Percentiles rank a stretch among this genome's conserved stretches.
These are phyloP conservation scores for Chloroceryle inda DNA, from an alignment of 2,797 vertebrate genomes.

Conservation along the genomic window DNA sequence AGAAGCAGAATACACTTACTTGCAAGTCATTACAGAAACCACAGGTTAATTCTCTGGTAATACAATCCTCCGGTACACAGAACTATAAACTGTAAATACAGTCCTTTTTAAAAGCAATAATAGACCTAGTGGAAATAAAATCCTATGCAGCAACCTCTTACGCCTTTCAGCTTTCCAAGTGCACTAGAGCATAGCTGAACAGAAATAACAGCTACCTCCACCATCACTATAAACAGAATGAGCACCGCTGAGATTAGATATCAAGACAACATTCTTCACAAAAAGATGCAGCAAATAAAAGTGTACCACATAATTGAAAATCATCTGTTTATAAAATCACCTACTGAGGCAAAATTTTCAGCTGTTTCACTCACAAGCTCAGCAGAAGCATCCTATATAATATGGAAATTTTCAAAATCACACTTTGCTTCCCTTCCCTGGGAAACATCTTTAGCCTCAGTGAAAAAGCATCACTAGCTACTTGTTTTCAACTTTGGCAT, in stretches of 20 bases:
- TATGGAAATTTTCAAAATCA: background rate
- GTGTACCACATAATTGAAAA: constrained; percentile 25
- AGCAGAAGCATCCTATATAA: background rate
- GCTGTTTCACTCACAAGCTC: constrained; percentile 41
- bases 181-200: constrained; percentile 53
- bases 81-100: constrained; percentile 49
- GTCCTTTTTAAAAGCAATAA: constrained; percentile 54
- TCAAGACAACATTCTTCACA: constrained; percentile 25
- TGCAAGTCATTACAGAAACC: constrained; percentile 55
- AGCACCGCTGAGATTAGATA: constrained; percentile 23
- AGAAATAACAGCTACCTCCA: constrained; percentile 59
- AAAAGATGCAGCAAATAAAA: constrained; percentile 52
- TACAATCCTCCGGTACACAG: constrained; percentile 25
- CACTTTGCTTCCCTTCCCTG: background rate
- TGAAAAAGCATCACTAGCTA: background rate
- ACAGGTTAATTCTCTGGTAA: constrained; percentile 66
- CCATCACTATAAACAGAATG: constrained; percentile 35
- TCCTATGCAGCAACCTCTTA: constrained; percentile 30
- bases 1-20: constrained; percentile 25
- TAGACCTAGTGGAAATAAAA: constrained; percentile 47
- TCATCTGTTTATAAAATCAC: constrained; percentile 51
- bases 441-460: background rate
- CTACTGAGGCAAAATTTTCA: constrained; percentile 32
- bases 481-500: background rate
- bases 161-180: constrained; percentile 20